Evolutionary conservation across 2,888 invertebrate genomes (phyloP).

Genomic region (Agrochola macilenta): DNA sequence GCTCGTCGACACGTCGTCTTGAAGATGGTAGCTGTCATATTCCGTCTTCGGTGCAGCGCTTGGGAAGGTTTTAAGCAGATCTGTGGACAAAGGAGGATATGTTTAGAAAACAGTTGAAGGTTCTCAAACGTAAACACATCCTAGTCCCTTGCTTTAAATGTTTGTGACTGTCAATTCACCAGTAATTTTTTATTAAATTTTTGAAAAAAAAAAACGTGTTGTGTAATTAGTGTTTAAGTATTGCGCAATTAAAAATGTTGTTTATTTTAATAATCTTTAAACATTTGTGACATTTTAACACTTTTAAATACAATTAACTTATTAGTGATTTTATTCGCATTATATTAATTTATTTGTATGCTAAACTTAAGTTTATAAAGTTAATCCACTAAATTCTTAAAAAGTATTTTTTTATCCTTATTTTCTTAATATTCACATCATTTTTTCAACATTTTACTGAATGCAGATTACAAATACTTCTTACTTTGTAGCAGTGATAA

Average conservation of each 20-base stretch:
- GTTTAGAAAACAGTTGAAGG: conserved; percentile 1
- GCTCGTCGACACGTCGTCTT: conserved; percentile 79
- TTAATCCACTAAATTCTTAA: background rate
- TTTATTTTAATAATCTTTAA: background rate
- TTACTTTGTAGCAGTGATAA: conserved; percentile 86
- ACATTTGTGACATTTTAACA: background rate
- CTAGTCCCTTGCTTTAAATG: background rate
- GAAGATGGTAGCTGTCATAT: conserved; percentile 73
- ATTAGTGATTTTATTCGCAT: background rate
- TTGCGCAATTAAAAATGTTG: conserved; percentile 12
- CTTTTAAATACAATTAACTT: background rate
- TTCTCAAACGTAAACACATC: background rate
- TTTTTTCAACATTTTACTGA: background rate
- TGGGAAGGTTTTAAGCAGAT: conserved; percentile 86
- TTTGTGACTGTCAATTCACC: background rate
- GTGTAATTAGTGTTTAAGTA: conserved; percentile 4
- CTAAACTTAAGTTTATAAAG: background rate
- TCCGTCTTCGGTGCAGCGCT: conserved; percentile 84
- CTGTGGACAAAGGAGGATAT: conserved; percentile 70
- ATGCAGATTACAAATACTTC: conserved; percentile 62
- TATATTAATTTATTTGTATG: background rate
- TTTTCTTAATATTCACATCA: background rate
- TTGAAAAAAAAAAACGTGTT: background rate
- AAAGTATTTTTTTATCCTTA: background rate
- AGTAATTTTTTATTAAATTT: background rate